These are phyloP conservation scores for Hydroisotoma schaefferi DNA, from an alignment of 2,888 invertebrate genomes.

Conservation along the genomic window DNA sequence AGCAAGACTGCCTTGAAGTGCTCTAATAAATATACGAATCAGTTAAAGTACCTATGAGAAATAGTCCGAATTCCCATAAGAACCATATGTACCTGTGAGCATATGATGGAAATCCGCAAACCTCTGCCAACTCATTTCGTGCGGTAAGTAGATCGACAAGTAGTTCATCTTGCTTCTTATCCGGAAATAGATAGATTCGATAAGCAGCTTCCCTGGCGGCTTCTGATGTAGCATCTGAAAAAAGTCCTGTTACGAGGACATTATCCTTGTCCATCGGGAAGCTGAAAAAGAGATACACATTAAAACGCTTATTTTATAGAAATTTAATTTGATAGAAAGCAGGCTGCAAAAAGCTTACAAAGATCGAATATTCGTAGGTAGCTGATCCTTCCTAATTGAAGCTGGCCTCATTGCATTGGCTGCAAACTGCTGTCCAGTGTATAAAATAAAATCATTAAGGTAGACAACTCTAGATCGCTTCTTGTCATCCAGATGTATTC, in stretches of 20 bases:
- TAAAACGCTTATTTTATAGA: background rate
- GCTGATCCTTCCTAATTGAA: constrained; percentile 60
- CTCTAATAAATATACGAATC: constrained; percentile 56
- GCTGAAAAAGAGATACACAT: constrained; percentile 50
- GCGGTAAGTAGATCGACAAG: constrained; percentile 69
- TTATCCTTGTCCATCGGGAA: constrained; percentile 67
- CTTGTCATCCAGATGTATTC: constrained; percentile 82
- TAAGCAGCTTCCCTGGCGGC: constrained; percentile 83
- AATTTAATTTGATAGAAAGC: background rate
- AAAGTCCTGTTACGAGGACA: constrained; percentile 73
- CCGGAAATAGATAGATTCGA: constrained; percentile 75
- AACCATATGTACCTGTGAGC: constrained; percentile 63
- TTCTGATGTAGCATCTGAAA: constrained; percentile 76
- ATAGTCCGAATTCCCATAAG: background rate
- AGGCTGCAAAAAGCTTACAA: constrained; percentile 59
- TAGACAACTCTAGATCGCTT: constrained; percentile 72
- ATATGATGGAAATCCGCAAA: constrained; percentile 86
- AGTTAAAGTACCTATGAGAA: background rate
- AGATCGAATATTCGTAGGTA: constrained; percentile 69
- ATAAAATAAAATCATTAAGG: constrained; percentile 78
- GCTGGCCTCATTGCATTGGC: constrained; percentile 68
- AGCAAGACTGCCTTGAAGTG: constrained; percentile 81
- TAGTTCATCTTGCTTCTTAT: constrained; percentile 69
- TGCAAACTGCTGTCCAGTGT: constrained; percentile 77
- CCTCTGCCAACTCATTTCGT: constrained; percentile 72